Percentiles rank a stretch among this genome's conserved stretches.
phyloP scores from a whole-genome alignment of 2,888 invertebrate species.

The Rotaria sp. region DNA sequence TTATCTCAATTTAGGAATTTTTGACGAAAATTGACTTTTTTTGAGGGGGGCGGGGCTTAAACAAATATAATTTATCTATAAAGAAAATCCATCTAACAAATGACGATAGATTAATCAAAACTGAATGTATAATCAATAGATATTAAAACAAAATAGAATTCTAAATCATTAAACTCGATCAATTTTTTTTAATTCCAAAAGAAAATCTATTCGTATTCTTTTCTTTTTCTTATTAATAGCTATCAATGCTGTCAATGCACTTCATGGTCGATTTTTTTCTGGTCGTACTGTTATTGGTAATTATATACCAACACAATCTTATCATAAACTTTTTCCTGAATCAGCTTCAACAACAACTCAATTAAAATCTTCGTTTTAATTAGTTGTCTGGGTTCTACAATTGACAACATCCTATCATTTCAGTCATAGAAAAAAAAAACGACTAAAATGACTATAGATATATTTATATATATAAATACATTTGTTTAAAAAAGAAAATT shows the following conservation, averaged over 20 bases:
- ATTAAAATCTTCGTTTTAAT: background rate
- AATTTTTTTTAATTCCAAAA: too few species aligned
- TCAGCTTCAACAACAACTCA: background rate
- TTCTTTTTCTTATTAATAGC: background rate
- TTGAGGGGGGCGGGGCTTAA: too few species aligned
- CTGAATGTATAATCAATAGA: too few species aligned
- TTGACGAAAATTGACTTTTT: too few species aligned
- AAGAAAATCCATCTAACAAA: too few species aligned
- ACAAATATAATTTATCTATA: too few species aligned
- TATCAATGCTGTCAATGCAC: constrained; percentile 31
- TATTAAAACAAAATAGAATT: too few species aligned
- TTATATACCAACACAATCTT: constrained; percentile 35
- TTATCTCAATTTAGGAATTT: too few species aligned
- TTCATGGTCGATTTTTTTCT: constrained; percentile 38
- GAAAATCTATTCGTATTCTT: background rate
- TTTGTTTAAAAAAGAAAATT: background rate
- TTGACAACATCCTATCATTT: background rate
- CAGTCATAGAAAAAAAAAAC: background rate
- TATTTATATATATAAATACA: too few species aligned
- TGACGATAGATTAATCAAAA: too few species aligned
- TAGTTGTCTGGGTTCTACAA: background rate
- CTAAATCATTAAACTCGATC: too few species aligned
- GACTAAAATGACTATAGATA: background rate
- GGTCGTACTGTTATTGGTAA: constrained; percentile 32
- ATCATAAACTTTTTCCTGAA: constrained; percentile 35